phyloP scores from a whole-genome alignment of 2,888 invertebrate species.

The Elmis aenea region DNA sequence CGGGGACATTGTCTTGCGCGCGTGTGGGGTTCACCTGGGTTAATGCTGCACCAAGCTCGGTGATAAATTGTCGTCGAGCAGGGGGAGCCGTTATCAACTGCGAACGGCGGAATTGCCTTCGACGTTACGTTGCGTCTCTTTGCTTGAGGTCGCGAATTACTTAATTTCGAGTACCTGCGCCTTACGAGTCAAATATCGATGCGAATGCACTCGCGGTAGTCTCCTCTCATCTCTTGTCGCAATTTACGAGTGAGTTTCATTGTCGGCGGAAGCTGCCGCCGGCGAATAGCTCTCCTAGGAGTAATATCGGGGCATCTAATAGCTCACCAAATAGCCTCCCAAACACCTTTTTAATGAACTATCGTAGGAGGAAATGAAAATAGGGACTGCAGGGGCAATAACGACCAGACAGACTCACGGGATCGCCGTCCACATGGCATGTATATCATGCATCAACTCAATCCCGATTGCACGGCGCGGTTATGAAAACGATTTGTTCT shows the following conservation, averaged over 20 bases:
- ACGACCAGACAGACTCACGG: conserved; percentile 14
- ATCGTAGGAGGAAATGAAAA: conserved; percentile 51
- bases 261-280: conserved; percentile 47
- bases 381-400: conserved; percentile 38
- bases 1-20: conserved; percentile 43
- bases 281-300: conserved; percentile 50
- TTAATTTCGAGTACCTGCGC: conserved; percentile 20
- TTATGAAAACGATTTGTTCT: conserved; percentile 17
- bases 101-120: conserved; percentile 38
- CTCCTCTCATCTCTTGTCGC: conserved; percentile 20
- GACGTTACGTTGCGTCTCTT: conserved; percentile 22
- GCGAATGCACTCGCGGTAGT: conserved; percentile 14
- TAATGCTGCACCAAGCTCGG: conserved; percentile 42
- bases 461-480: conserved; percentile 7
- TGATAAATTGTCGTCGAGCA: conserved; percentile 45
- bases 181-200: conserved; percentile 17
- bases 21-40: conserved; percentile 45
- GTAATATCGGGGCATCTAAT: conserved; percentile 57
- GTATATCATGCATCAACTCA: conserved; percentile 4
- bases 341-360: conserved; percentile 74
- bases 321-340: conserved; percentile 65
- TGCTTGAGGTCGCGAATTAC: conserved; percentile 19
- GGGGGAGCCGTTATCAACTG: conserved; percentile 44
- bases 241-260: conserved; percentile 40
- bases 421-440: conserved; percentile 9